Evolutionary conservation across 2,113 vertebrate genomes (phyloP).

Genomic region (Tetrax tetrax): DNA sequence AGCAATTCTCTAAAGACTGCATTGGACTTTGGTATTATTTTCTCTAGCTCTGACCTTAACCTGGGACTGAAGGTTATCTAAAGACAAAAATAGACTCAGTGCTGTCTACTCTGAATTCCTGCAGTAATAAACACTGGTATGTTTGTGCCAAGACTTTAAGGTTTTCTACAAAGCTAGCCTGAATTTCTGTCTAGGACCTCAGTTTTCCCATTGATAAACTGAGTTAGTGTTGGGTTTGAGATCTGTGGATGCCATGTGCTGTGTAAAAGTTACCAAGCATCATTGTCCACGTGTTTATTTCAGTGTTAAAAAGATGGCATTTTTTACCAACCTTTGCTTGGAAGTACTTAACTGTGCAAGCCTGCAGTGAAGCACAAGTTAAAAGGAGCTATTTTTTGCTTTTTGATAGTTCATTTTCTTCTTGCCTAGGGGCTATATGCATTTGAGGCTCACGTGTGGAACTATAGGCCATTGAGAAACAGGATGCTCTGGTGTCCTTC

Average conservation of each 20-base stretch:
- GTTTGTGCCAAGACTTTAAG: not conserved
- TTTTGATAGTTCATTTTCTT: not conserved
- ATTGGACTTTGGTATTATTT: conserved; percentile 28
- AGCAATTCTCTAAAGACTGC: conserved; percentile 30
- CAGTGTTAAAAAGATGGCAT: not conserved
- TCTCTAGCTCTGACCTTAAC: conserved; percentile 31
- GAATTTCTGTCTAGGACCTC: not conserved
- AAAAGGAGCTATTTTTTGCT: not conserved
- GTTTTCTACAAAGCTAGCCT: not conserved
- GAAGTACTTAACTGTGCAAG: not conserved
- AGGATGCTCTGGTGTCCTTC: not conserved
- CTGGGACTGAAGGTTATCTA: conserved; percentile 28
- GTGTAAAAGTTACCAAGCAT: not conserved
- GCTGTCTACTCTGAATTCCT: not conserved
- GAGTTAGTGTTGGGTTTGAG: not conserved
- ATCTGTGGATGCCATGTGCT: not conserved
- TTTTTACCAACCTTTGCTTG: not conserved
- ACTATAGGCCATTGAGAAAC: not conserved
- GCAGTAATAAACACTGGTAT: not conserved
- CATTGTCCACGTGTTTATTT: not conserved
- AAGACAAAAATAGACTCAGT: not conserved
- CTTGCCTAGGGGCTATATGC: not conserved
- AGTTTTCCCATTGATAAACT: not conserved
- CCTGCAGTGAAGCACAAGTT: not conserved
- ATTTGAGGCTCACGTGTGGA: not conserved